phyloP scores from a whole-genome alignment of 2,113 vertebrate genomes.

The Lipophrys pholis region DNA sequence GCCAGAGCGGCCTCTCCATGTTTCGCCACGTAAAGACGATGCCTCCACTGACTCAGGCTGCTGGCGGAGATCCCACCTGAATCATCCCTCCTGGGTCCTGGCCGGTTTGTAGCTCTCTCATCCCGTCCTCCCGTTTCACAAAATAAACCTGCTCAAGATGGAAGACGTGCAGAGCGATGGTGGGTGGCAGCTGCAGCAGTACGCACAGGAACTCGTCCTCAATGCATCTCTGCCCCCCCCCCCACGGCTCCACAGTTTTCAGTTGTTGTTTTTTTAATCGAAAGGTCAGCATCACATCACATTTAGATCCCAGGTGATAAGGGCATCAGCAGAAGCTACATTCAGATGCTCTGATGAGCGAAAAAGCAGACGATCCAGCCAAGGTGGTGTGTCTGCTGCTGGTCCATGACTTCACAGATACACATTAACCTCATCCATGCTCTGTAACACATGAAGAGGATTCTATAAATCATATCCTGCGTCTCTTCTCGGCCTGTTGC shows the following conservation, averaged over 20 bases:
- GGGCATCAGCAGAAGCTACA: neutral
- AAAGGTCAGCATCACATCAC: neutral
- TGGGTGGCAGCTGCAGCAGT: too few species aligned
- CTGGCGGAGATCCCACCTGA: constrained; percentile 11
- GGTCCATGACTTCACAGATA: constrained; percentile 10
- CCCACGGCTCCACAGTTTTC: neutral
- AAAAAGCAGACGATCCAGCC: constrained; percentile 2
- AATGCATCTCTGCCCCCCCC: neutral
- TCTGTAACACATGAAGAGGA: constrained; percentile 55
- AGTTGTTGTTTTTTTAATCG: too few species aligned
- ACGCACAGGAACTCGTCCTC: too few species aligned
- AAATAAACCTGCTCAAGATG: constrained; percentile 27
- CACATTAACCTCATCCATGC: constrained; percentile 55
- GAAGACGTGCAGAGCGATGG: constrained; percentile 13
- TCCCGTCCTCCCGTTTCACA: neutral
- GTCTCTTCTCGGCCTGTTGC: constrained; percentile 28
- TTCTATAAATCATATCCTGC: constrained; percentile 46
- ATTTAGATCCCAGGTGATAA: too few species aligned
- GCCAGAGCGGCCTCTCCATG: too few species aligned
- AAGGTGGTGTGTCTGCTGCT: constrained; percentile 38
- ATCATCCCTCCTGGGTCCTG: neutral
- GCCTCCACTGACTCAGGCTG: neutral
- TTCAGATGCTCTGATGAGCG: neutral
- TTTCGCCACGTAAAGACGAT: too few species aligned
- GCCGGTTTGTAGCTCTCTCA: neutral